Base-by-base conservation (phyloP, 53 echinoderm and acorn worm species). In the Holothuria leucospilota region DNA sequence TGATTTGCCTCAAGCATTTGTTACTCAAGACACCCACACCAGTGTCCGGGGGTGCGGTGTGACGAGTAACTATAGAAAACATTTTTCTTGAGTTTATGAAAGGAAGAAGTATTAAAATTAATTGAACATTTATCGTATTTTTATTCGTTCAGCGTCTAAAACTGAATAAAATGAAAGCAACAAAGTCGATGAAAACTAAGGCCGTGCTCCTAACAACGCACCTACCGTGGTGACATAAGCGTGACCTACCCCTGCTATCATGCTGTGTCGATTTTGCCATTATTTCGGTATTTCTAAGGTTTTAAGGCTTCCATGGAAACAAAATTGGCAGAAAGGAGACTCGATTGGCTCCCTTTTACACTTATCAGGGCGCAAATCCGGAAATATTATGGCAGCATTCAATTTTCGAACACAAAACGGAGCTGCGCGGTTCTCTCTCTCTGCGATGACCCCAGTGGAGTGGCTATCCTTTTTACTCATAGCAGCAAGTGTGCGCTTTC, bases 361-460 rank as follows among this genome's bases (percentile, higher is more conserved):
- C 34, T 72, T 72, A 39, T 72, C 39, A 78, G 53, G 42, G 78
- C 78, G 78, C 53, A 78, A 56, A 52, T 52, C 78, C 78, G 78
- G 78, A 78, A 78, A 78, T 53, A 78, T 52, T 25, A 78, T 78
- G 78, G 78, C 78, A 78, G 80, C 56, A 59, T 80, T 80, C 80
- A 59, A 30, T 80, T 80, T 30, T 80, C 34, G 25, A 24, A 53
- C 56, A 59, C 78, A 59, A 78, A 51, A 78, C 78, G 9, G 27
- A 52, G 56, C 59, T 78, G 29, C 78, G 53, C 18, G 52, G 9
- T 20, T n/a, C 28, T 14, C 78, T 27, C 78, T 26, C 24, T 15
- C 26, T 34, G 80, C 56, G 30, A 27, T 80, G 80, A 80, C 80
- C 80, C 80, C 80, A 28, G 60, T 59, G 38, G 59, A 29, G 62